These are phyloP conservation scores for Drosophila pseudotalamancana DNA, from an alignment of 2,888 invertebrate genomes.

Conservation along the genomic window DNA sequence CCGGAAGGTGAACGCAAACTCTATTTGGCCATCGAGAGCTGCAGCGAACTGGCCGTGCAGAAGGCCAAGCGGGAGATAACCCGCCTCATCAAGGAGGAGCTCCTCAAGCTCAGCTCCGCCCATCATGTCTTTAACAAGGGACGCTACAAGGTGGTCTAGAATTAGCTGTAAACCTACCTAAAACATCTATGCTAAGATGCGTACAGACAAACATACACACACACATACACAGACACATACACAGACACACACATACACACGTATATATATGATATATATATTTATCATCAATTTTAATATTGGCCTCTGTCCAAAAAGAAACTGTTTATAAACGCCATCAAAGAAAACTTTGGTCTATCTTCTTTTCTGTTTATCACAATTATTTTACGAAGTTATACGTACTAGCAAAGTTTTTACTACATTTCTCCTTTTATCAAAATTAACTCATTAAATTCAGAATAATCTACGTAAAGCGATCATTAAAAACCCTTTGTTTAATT, in stretches of 20 bases:
- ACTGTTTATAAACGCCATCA: slow-evolving; percentile 5
- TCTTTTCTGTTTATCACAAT: too few species aligned
- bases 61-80: slow-evolving; percentile 99
- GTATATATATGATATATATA: too few species aligned
- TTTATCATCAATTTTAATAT: background rate
- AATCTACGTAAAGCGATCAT: too few species aligned
- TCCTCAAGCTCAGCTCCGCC: slow-evolving; percentile 94
- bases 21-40: slow-evolving; percentile 99
- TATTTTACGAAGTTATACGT: too few species aligned
- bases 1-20: slow-evolving; percentile 97
- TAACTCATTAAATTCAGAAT: too few species aligned
- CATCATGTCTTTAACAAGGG: slow-evolving; percentile 95
- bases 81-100: slow-evolving; percentile 98
- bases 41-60: slow-evolving; percentile 97
- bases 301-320: background rate
- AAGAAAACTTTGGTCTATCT: too few species aligned
- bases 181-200: background rate
- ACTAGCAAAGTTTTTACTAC: too few species aligned
- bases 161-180: background rate
- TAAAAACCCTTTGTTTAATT: too few species aligned
- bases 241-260: too few species aligned
- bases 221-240: background rate
- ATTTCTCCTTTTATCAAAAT: too few species aligned
- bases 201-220: background rate
- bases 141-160: slow-evolving; percentile 95